phyloP scores from a whole-genome alignment of 1,140 invertebrate species.

The Pogonognathellus flavescens region DNA sequence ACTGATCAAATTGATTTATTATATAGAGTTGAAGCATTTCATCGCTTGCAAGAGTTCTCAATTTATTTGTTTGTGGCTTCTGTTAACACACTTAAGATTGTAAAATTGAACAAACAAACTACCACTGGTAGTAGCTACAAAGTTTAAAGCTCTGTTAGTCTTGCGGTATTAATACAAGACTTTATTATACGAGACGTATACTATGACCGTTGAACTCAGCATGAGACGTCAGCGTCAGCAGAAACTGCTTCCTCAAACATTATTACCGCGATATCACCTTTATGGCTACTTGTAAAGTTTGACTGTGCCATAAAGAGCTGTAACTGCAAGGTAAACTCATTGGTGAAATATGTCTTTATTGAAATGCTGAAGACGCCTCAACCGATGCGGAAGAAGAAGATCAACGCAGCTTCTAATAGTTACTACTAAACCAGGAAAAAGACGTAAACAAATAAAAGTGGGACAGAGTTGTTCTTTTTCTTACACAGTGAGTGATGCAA shows the following conservation, averaged over 20 bases:
- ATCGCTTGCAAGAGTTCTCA: no score
- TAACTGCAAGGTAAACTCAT: conserved; percentile 3
- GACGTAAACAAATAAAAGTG: conserved; percentile 4
- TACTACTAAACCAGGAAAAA: not conserved
- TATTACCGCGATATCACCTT: not conserved
- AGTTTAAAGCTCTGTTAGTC: no score
- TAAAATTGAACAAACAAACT: no score
- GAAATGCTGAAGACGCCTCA: not conserved
- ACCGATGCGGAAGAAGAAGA: not conserved
- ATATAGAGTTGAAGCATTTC: no score
- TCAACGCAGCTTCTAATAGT: not conserved
- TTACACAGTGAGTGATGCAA: not conserved
- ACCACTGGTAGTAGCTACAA: no score
- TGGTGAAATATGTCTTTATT: not conserved
- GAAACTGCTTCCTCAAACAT: conserved; percentile 20
- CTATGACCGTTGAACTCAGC: conserved; percentile 7
- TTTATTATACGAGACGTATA: no score
- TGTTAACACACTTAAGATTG: no score
- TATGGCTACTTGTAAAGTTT: conserved; percentile 2
- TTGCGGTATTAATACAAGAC: no score
- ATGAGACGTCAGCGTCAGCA: conserved; percentile 6
- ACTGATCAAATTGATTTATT: no score
- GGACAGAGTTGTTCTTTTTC: not conserved
- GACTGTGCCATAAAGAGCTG: not conserved
- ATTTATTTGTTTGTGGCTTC: no score